A percentile compares a stretch with the other conserved stretches of the same genome.
phyloP scores from a whole-genome alignment of 1,140 invertebrate genomes.

The Ruditapes philippinarum region DNA sequence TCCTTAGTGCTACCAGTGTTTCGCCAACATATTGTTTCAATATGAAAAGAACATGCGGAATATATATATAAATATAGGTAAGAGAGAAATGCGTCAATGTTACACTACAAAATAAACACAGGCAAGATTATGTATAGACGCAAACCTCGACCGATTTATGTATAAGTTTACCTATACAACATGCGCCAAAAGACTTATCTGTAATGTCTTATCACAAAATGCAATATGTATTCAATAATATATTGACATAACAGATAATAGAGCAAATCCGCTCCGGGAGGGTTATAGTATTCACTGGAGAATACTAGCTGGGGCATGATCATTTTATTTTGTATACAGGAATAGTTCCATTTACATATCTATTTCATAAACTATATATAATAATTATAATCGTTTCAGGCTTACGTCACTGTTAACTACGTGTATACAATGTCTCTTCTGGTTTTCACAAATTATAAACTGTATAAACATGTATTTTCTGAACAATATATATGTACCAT shows the following conservation, averaged over 20 bases:
- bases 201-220: conserved; percentile 12
- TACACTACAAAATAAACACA: not conserved
- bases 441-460: too few species aligned
- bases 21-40: not conserved
- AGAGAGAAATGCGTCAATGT: not conserved
- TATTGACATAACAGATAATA: conserved; percentile 19
- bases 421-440: too few species aligned
- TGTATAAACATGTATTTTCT: too few species aligned
- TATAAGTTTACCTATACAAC: not conserved
- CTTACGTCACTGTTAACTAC: too few species aligned
- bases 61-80: conserved; percentile 10
- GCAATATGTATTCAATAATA: conserved; percentile 30
- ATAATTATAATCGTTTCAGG: too few species aligned
- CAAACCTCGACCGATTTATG: not conserved
- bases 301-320: too few species aligned
- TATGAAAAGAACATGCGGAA: not conserved
- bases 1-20: not conserved
- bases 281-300: too few species aligned
- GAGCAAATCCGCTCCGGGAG: not conserved
- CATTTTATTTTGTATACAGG: too few species aligned
- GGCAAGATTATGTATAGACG: conserved; percentile 6
- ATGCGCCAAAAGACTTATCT: conserved; percentile 21
- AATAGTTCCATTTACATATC: too few species aligned
- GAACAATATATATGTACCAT: too few species aligned
- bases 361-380: too few species aligned